Evolutionary conservation across 1,140 invertebrate species (phyloP), one percentile per base, ranked within the genome.

Genomic region (Hylaeus volcanicus): DNA sequence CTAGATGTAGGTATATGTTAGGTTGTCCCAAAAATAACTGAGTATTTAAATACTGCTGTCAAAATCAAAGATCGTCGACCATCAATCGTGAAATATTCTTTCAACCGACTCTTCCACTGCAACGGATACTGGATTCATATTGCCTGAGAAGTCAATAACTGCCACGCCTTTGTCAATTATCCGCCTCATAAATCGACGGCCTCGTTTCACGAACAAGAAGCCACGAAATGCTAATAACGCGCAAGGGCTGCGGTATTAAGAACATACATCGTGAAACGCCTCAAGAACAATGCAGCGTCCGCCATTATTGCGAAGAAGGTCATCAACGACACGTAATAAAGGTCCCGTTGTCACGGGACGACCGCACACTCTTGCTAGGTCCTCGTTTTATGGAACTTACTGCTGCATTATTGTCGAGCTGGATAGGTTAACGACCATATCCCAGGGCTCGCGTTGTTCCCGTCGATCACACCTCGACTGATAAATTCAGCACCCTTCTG

Each of bases 281-380:
- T 1, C 51, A 53, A 12, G 45, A 41, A 58, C 68, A 72, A 71
- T 76, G 53, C 64, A 14, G 5, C 5, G 43, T 9, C 26, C 26
- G 43, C 26, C 37, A n/a, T 70, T 60, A 77, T 66, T 70, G 55
- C 48, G 51, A 66, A 74, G 73, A 73, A 80, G 58, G 64, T 68
- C 73, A 79, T 74, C 66, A 66, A 65, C 64, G 66, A 74, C 83
- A 79, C 55, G 83, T 74, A 85, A 85, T 85, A 85, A 85, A 85
- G 79, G 73, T 74, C 55, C 48, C 58, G 69, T 74, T 73, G 79
- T 55, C 37, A 26, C 41, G 53, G 64, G 48, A 71, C 65, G 60
- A 6, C 26, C 26, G 45, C 41, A 41, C 26, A 55, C 55, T 8
- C 69, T 41, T 43, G 53, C 26, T 53, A 8, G 9, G 48, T 56